Base-by-base conservation (phyloP, 2,113 vertebrate species). In the Illadopsis cleaveri region DNA sequence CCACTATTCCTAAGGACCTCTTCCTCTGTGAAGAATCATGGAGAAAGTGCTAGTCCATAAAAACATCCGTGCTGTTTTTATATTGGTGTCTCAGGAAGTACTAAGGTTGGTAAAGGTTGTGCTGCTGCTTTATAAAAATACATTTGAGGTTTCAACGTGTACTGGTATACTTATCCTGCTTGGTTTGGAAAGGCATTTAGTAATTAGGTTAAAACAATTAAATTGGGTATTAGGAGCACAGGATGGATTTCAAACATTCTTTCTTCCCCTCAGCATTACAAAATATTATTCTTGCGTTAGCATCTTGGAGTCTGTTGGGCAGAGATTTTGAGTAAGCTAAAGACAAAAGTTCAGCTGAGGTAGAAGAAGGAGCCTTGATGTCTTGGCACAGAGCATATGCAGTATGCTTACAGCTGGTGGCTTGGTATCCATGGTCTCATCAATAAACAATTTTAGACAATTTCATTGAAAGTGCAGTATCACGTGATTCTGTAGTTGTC, bases 161-260 rank as follows among this genome's bases (percentile, higher is more conserved):
- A 4, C 71, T 69, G 70, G 15, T 78, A 91, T 77, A 37, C 38
- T 66, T 93, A 35, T 15, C 35, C 70, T 91, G n/a, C 82, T 87
- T 54, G 50, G 48, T 72, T 85, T 77, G 84, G 71, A 68, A 82
- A 91, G 90, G 38, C 37, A 31, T 88, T 90, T 81, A 11, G 11
- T 91, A 93, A 94, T 91, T 91, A 80, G 83, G 58, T 65, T 53
- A 83, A 92, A 95, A 93, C 78, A 93, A 86, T 94, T 93, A 86
- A 90, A 86, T 85, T 2, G n/a, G 38, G 28, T 91, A 66, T 83
- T 95, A 77, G n/a, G 71, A 86, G 51, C 33, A 28, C 71, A 73
- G 75, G 70, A 47, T 37, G 54, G 45, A 77, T 93, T 96, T 95
- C 62, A 86, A 90, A 28, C 15, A 8, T 73, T 80, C 50, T 72